Percentiles rank a stretch among this genome's conserved stretches.
These are phyloP conservation scores for Urocynchramus pylzowi DNA, from an alignment of 2,113 vertebrate species.

Conservation along the genomic window DNA sequence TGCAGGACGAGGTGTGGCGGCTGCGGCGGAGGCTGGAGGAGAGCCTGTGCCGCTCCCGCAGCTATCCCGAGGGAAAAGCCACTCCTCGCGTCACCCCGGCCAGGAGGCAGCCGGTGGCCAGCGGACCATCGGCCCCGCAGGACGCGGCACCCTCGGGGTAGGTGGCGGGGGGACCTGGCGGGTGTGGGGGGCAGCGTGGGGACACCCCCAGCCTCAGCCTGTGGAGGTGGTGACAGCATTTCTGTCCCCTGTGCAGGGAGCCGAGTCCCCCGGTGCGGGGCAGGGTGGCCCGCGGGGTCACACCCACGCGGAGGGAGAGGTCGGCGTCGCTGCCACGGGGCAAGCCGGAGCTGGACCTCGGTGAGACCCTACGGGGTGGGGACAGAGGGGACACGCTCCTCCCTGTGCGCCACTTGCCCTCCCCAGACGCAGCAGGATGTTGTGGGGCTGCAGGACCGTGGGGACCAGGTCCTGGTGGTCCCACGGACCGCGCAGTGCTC, in stretches of 20 bases:
- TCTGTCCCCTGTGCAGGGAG: not conserved
- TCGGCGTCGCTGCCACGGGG: constrained; percentile 55
- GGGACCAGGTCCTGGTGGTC: not conserved
- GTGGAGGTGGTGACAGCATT: not conserved
- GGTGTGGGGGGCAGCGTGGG: not conserved
- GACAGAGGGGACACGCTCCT: not conserved
- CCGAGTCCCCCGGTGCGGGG: not conserved
- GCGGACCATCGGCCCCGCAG: not conserved
- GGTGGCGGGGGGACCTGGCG: not conserved
- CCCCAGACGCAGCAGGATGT: fast-evolving
- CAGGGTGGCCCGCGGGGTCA: not conserved
- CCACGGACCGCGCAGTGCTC: fast-evolving
- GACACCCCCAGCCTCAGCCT: not conserved
- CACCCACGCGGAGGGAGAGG: not conserved
- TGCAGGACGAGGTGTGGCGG: constrained; percentile 77
- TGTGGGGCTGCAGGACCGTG: not conserved
- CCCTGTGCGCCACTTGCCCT: fast-evolving
- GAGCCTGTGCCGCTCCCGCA: constrained; percentile 43
- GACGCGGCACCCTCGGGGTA: constrained; percentile 52
- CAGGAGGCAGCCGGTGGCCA: not conserved
- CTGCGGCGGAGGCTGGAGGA: constrained; percentile 75
- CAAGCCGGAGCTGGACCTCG: not conserved
- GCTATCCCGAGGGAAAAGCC: not conserved
- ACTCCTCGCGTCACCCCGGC: fast-evolving
- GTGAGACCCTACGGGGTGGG: not conserved